Conservation (phyloP, 2,113 vertebrate species). For the Piprites chloris region DNA sequence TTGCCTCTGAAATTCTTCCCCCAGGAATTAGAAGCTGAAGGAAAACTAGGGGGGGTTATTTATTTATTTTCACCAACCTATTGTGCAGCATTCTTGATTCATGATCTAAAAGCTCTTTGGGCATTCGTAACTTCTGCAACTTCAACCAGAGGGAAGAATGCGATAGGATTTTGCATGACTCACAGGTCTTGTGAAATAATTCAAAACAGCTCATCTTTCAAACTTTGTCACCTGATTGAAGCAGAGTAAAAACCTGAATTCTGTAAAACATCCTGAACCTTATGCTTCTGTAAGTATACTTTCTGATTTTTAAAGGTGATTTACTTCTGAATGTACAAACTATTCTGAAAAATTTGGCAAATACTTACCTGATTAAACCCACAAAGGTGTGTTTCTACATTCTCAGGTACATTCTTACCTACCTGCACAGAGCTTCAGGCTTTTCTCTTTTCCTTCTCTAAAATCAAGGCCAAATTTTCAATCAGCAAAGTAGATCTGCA, state of each 20-base stretch:
- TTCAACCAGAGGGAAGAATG: background rate
- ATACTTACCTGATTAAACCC: background rate
- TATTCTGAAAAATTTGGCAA: background rate
- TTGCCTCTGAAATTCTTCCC: background rate
- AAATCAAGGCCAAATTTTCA: conserved; percentile 11
- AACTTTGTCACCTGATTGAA: background rate
- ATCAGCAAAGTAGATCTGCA: background rate
- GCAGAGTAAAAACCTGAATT: background rate
- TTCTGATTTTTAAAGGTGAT: background rate
- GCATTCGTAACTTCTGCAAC: background rate
- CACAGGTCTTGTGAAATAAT: background rate
- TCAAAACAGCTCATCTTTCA: background rate
- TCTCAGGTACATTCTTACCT: background rate
- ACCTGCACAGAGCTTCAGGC: background rate
- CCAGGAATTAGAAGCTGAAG: background rate
- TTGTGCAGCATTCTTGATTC: background rate
- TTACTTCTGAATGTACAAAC: background rate
- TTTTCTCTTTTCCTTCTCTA: background rate
- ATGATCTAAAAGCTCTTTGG: conserved; percentile 15
- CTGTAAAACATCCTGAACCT: background rate
- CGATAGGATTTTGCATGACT: conserved; percentile 28
- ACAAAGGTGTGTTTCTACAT: background rate
- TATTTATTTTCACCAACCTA: background rate
- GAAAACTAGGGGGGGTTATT: background rate
- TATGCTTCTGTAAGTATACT: background rate